Conservation (phyloP, 2,797 vertebrate species). For the Crypturellus tataupa region DNA sequence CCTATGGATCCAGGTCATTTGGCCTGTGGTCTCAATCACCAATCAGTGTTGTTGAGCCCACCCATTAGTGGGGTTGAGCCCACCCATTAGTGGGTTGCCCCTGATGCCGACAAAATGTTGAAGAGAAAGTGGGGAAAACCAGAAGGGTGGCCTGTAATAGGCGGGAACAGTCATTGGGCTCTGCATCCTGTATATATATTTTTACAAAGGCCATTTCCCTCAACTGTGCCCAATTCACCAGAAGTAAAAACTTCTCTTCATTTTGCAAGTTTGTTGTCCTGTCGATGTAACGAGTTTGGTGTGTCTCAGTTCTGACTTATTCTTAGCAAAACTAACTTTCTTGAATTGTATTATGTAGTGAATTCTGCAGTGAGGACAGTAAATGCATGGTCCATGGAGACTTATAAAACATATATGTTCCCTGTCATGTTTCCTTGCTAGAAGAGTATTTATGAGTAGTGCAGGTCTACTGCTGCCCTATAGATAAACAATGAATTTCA, state of each 20-base stretch:
- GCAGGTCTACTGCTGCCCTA: background rate
- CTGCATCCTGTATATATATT: no score
- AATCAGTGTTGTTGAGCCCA: no score
- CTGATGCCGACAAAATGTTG: no score
- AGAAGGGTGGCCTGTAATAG: no score
- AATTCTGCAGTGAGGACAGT: background rate
- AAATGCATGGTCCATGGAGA: background rate
- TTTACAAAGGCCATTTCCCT: background rate
- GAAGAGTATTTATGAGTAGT: background rate
- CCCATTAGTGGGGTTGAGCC: no score
- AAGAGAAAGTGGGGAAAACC: no score
- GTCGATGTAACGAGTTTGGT: fast-evolving
- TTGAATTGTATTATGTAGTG: background rate
- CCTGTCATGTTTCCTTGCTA: background rate
- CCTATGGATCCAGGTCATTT: no score
- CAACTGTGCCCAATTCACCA: background rate
- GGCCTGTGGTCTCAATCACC: no score
- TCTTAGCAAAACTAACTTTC: background rate
- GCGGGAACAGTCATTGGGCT: no score
- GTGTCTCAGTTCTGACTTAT: background rate
- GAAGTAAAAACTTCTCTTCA: background rate
- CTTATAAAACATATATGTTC: background rate
- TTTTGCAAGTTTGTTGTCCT: background rate
- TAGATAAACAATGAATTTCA: background rate
- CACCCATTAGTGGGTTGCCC: no score